These are phyloP conservation scores for Thymelicus sylvestris DNA, from an alignment of 2,888 invertebrate genomes.

Conservation along the genomic window DNA sequence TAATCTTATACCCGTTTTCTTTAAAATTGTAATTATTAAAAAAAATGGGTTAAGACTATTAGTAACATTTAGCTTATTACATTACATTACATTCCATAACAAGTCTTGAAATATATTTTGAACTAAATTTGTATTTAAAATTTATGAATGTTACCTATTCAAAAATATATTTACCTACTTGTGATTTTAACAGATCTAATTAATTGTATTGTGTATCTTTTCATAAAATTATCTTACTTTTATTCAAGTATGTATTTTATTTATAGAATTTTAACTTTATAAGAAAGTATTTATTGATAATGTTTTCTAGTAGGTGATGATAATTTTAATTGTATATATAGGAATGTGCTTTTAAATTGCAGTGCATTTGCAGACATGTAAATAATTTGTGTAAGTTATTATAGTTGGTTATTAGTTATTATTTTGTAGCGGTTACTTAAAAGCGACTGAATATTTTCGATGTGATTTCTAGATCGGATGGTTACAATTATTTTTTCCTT, in stretches of 20 bases:
- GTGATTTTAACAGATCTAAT: slow-evolving; percentile 9
- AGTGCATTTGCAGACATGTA: slow-evolving; percentile 76
- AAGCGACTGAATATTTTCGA: slow-evolving; percentile 65
- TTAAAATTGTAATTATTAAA: slow-evolving; percentile 6
- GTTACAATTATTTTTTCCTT: slow-evolving; percentile 24
- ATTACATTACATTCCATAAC: slow-evolving; percentile 30
- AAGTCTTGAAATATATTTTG: slow-evolving; percentile 22
- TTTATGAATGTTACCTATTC: slow-evolving; percentile 29
- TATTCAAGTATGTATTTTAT: slow-evolving; percentile 14
- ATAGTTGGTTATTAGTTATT: slow-evolving; percentile 63
- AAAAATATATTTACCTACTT: slow-evolving; percentile 20
- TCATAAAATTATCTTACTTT: slow-evolving; percentile 14
- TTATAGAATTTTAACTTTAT: slow-evolving; percentile 19
- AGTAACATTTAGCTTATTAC: slow-evolving; percentile 15
- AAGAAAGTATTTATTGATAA: slow-evolving; percentile 32
- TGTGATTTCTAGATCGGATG: background rate
- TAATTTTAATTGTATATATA: slow-evolving; percentile 67
- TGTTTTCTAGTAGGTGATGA: slow-evolving; percentile 44
- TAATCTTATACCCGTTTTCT: slow-evolving; percentile 13
- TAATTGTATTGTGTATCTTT: slow-evolving; percentile 16
- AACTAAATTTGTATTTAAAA: slow-evolving; percentile 26
- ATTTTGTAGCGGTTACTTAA: slow-evolving; percentile 66
- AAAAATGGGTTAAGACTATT: background rate
- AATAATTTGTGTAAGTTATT: slow-evolving; percentile 78
- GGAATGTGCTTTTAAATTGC: slow-evolving; percentile 67